Conservation (phyloP, 1,140 invertebrate genomes). For the Thereuonema tuberculata region DNA sequence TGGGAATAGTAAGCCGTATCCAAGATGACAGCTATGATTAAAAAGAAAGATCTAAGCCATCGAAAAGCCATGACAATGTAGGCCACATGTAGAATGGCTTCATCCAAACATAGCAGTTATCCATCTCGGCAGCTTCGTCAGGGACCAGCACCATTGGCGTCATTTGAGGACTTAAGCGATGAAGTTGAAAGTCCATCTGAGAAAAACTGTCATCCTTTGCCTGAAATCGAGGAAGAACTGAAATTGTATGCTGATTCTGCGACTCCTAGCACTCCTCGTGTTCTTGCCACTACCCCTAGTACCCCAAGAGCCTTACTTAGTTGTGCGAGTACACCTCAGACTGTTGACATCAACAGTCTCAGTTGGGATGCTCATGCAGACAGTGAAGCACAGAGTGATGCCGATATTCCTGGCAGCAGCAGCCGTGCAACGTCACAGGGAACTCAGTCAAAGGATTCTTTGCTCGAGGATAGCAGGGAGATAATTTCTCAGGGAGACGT, state of each 20-base stretch:
- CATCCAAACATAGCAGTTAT: slow-evolving; percentile 3
- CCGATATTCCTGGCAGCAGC: background rate
- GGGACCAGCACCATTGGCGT: slow-evolving; percentile 81
- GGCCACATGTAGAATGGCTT: background rate
- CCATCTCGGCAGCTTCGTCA: slow-evolving; percentile 39
- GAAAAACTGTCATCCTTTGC: background rate
- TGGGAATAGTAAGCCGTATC: too few relatives aligned
- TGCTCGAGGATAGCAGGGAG: background rate
- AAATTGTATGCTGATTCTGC: background rate
- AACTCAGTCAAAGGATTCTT: background rate
- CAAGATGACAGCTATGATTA: too few relatives aligned
- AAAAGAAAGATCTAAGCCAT: too few relatives aligned
- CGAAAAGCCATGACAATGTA: background rate
- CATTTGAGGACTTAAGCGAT: slow-evolving; percentile 77
- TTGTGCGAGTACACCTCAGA: background rate
- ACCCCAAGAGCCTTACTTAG: background rate
- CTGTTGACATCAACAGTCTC: background rate
- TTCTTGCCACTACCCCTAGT: background rate
- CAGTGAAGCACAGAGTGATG: background rate
- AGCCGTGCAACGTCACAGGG: background rate
- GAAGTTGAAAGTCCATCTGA: slow-evolving; percentile 44
- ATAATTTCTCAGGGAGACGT: background rate
- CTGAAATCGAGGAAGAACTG: slow-evolving; percentile 4
- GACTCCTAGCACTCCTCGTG: slow-evolving; percentile 6
- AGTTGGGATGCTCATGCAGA: background rate